Conservation (phyloP, 2,797 vertebrate species). For the Fratercula arctica region DNA sequence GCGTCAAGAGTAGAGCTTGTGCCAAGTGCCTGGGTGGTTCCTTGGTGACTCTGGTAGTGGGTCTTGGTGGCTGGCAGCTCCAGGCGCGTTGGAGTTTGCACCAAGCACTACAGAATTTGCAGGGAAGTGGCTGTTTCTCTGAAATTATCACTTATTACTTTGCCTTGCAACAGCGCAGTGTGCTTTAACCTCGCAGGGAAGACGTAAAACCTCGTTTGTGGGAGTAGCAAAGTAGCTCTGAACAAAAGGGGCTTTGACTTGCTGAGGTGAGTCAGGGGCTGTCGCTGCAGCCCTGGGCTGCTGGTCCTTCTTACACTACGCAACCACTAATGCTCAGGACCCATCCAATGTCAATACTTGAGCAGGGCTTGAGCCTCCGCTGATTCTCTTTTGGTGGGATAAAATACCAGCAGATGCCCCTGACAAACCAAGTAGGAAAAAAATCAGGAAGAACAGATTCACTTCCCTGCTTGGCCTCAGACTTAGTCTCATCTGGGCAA, state of each 20-base stretch:
- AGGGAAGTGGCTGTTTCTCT: neutral
- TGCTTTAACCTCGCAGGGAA: neutral
- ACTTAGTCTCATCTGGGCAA: neutral
- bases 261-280: neutral
- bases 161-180: neutral
- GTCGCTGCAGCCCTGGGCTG: neutral
- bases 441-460: neutral
- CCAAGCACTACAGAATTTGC: neutral
- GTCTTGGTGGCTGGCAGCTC: slow-evolving; percentile 8
- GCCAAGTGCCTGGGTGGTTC: slow-evolving; percentile 49
- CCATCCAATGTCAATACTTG: fast-evolving
- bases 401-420: neutral
- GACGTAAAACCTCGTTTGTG: neutral
- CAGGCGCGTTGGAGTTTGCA: neutral
- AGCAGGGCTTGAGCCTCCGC: neutral
- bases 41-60: slow-evolving; percentile 10
- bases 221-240: neutral
- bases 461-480: neutral
- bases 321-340: neutral
- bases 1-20: neutral
- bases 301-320: neutral
- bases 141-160: neutral
- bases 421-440: neutral
- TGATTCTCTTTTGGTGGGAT: neutral
- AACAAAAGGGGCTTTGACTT: neutral